Evolutionary conservation across 2,113 vertebrate genomes (phyloP), one percentile per base, ranked within the genome.

Genomic region (Shinisaurus crocodilurus): DNA sequence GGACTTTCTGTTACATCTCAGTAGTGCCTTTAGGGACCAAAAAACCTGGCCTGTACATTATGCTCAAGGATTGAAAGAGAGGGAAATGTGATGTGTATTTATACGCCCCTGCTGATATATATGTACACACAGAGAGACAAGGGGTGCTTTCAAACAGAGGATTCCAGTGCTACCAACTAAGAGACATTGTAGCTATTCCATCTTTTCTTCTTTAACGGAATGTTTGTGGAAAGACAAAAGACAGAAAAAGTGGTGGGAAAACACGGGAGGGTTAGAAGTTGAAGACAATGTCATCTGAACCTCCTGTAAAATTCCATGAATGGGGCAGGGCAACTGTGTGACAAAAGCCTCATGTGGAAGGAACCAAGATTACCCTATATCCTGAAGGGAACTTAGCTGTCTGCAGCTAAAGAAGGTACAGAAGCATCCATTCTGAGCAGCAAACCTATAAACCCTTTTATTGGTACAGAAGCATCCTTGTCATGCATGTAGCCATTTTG

Each of bases 1-100:
- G 40, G 45, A 79, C 57, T 48, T 87, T 87, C 32, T 65, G 74
- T 79, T 79, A 48, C 86, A 76, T 87, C 54, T 87, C 37, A 87
- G 74, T 27, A 32, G 85, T 76, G n/a, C 37, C 77, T 60, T 76
- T 40, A 87, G 8, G 27, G 9, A 48, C 37, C n/a, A 37, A 83
- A 15, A 50, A 65, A 83, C 60, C 27, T 63, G 25, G 1, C 43
- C 82, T 29, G 23, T 8, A 83, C 40, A 40, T 87, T 45, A 45
- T 25, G 23, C n/a, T 63, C 6, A 45, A 83, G 57, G 16, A 45
- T 43, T 63, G 37, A 34, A 87, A 87, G 86, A 20, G 37, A 76
- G 37, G 40, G 43, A 87, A 87, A 60, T 63, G 37, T 77, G 57
- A 29, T 45, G 48, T 27, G n/a, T 48, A 27, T 86, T 57, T n/a